Percentiles rank a stretch among this genome's conserved stretches.
These are phyloP conservation scores for Hippocampus guttulatus DNA, from an alignment of 2,113 vertebrate species.

Conservation along the genomic window DNA sequence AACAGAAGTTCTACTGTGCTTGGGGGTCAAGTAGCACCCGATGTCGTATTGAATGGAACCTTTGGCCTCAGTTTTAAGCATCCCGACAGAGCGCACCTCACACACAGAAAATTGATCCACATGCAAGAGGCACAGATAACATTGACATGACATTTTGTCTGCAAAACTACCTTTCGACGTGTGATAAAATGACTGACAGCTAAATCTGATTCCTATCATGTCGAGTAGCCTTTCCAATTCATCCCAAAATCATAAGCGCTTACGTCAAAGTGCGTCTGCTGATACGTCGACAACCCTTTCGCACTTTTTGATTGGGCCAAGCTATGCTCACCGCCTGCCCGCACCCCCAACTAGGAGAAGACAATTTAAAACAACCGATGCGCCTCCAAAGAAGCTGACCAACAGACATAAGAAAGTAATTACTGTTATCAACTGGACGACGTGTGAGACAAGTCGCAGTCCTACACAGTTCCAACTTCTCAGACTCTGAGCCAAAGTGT, in stretches of 20 bases:
- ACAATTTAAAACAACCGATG: slow-evolving; percentile 27
- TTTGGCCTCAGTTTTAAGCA: slow-evolving; percentile 15
- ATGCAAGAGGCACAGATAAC: slow-evolving; percentile 32
- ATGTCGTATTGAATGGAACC: slow-evolving; percentile 24
- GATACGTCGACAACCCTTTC: slow-evolving; percentile 45
- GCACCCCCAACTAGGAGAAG: slow-evolving; percentile 10
- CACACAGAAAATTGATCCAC: slow-evolving; percentile 41
- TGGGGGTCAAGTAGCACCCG: slow-evolving; percentile 20
- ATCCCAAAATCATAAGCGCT: slow-evolving; percentile 41
- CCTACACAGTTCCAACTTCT: slow-evolving; percentile 15
- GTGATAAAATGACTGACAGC: slow-evolving; percentile 46
- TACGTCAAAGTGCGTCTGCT: slow-evolving; percentile 37
- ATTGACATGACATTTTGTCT: slow-evolving; percentile 30
- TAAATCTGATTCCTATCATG: slow-evolving; percentile 33
- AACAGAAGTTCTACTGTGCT: not conserved
- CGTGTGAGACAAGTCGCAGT: slow-evolving; percentile 29
- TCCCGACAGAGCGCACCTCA: slow-evolving; percentile 7
- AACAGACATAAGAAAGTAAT: slow-evolving; percentile 56
- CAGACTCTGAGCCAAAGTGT: not conserved
- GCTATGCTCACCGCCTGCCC: no score
- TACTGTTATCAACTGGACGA: slow-evolving; percentile 31
- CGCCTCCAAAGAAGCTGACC: slow-evolving; percentile 17
- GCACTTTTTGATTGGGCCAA: slow-evolving; percentile 49
- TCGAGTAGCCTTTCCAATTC: slow-evolving; percentile 31
- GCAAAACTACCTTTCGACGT: slow-evolving; percentile 37